phyloP scores from a whole-genome alignment of 2,113 vertebrate genomes.

The Hepsetus odoe region DNA sequence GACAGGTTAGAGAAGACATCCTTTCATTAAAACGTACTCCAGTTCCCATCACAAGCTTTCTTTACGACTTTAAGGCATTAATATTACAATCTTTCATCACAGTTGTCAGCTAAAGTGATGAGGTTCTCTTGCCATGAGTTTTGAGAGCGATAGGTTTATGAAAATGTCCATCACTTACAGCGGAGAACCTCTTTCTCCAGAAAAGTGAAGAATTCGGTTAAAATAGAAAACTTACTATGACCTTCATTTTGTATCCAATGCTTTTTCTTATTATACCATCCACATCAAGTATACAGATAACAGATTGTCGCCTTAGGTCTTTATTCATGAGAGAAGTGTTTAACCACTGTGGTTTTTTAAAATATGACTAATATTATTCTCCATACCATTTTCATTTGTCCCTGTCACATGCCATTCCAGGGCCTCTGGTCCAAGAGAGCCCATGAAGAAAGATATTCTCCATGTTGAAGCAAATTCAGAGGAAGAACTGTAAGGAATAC shows the following conservation, averaged over 20 bases:
- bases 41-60: not conserved
- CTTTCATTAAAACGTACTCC: not conserved
- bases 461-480: not conserved
- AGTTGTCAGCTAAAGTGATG: not conserved
- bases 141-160: not conserved
- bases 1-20: not conserved
- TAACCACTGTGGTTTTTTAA: too few relatives aligned
- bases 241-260: too few relatives aligned
- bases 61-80: not conserved
- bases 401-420: not conserved
- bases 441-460: not conserved
- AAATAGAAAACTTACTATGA: not conserved
- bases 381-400: not conserved
- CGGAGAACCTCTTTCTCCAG: not conserved
- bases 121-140: not conserved
- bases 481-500: not conserved
- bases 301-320: too few relatives aligned
- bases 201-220: slow-evolving; percentile 5
- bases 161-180: not conserved
- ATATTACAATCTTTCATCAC: not conserved
- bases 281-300: too few relatives aligned
- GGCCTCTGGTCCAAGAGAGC: not conserved
- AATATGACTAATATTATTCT: not conserved
- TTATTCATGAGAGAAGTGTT: too few relatives aligned
- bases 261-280: too few relatives aligned